Evolutionary conservation across 2,113 vertebrate species (phyloP), one percentile per base, ranked within the genome.

Genomic region (Natator depressus): DNA sequence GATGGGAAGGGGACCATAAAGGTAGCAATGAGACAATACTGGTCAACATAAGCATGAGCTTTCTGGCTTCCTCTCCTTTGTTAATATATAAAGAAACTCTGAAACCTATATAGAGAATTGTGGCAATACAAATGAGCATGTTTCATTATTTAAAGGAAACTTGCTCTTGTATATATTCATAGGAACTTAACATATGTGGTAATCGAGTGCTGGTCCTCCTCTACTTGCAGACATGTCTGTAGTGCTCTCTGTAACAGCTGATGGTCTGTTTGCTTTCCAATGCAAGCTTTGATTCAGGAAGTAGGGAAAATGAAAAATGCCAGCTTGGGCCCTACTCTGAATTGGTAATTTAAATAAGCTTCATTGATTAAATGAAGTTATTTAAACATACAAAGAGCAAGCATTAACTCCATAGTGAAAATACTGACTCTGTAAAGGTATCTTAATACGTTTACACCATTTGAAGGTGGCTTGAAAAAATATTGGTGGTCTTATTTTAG

Each of bases 391-490:
- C 14, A 94, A 90, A 49, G 12, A 91, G 29, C 10, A 86, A 92
- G 50, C 3, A 38, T 80, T 80, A 95, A 91, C 22, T 94, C 84
- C 53, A 57, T 22, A 93, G 3, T 81, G 76, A 93, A 95, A 97
- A 95, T 72, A 51, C 78, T 86, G 53, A 75, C 92, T 95, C 6
- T 93, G 31, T 54, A 89, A 88, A 80, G 54, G 5, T 57, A 79
- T 81, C 19, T 94, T 89, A 92, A 85, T 89, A 93, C 80, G 76
- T 49, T 95, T 87, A 85, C 42, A 75, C 82, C 24, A 90, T 50
- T 89, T 87, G 86, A 72, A 53, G 42, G 62, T 82, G 17, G 31
- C 65, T 53, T 84, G 80, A 51, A 93, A 97, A 95, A 96, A 96
- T 84, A 0, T 76, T 19, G 20, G 10, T 76, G 83, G 75, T 82